Conservation (phyloP, 2,113 vertebrate genomes). For the Bothrops jararaca region DNA sequence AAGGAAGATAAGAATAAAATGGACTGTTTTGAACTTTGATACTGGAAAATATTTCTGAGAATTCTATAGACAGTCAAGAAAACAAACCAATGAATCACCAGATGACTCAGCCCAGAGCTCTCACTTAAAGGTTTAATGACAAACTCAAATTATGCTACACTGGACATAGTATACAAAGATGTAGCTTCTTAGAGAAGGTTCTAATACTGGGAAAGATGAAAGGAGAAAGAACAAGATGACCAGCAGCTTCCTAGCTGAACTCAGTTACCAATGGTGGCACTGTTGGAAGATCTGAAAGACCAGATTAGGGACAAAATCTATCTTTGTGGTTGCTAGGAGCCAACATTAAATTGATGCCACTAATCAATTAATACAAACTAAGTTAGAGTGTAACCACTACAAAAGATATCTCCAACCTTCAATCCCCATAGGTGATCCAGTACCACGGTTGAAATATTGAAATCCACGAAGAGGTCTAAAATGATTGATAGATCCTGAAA, state of each 20-base stretch:
- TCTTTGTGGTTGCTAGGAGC: not conserved
- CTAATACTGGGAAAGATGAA: not conserved
- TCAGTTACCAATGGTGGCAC: not conserved
- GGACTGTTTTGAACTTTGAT: not conserved
- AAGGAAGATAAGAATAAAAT: not conserved
- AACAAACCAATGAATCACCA: not conserved
- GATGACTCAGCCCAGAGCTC: not conserved
- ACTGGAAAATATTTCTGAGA: not conserved
- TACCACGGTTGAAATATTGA: not conserved
- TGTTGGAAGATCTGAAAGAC: not conserved
- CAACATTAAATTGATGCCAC: not conserved
- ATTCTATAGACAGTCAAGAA: not conserved
- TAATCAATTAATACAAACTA: not conserved
- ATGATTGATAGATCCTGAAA: not conserved
- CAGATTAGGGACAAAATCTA: not conserved
- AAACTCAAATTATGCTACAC: not conserved
- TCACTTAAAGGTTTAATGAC: not conserved
- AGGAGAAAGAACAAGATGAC: not conserved
- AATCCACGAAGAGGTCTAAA: not conserved
- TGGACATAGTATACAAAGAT: not conserved
- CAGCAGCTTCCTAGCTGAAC: not conserved
- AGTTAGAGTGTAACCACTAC: not conserved
- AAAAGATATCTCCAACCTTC: not conserved
- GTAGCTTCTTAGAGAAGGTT: not conserved
- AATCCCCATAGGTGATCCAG: not conserved